Conservation (phyloP, 1,140 invertebrate genomes). For the Gerris buenoi region DNA sequence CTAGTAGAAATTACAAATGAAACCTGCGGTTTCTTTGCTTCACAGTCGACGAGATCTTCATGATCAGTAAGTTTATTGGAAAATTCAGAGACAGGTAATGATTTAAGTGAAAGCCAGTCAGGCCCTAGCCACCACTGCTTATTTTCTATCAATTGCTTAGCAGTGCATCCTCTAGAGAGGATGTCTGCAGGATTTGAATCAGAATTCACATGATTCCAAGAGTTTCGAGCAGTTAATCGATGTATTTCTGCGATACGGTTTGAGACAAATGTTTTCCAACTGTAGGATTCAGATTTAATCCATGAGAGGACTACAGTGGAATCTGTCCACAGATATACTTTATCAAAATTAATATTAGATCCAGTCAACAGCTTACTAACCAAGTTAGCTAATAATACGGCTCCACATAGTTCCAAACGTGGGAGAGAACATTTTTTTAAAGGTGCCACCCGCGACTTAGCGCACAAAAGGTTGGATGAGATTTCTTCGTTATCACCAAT, state of each 20-base stretch:
- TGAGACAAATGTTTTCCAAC: constrained; percentile 22
- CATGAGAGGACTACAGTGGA: not conserved
- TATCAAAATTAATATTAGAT: not conserved
- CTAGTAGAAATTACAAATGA: not conserved
- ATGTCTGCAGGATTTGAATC: constrained; percentile 27
- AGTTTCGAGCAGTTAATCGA: not conserved
- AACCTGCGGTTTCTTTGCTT: not conserved
- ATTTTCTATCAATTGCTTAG: constrained; percentile 8
- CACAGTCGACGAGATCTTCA: not conserved
- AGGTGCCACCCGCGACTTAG: constrained; percentile 18
- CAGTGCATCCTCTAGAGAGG: constrained; percentile 21
- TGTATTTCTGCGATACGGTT: constrained; percentile 26
- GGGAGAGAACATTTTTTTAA: constrained; percentile 29
- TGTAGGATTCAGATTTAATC: not conserved
- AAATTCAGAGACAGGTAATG: not conserved
- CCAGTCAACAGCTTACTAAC: constrained; percentile 9
- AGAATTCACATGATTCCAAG: constrained; percentile 9
- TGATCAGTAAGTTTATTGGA: not conserved
- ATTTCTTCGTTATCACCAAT: constrained; percentile 8
- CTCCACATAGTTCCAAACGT: constrained; percentile 33
- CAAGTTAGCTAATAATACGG: constrained; percentile 28
- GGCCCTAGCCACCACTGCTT: constrained; percentile 19
- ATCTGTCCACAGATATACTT: not conserved
- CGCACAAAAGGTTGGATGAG: constrained; percentile 10
- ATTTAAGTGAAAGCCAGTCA: constrained; percentile 17